These are phyloP conservation scores for Ylistrum balloti DNA, from an alignment of 1,140 invertebrate species.

Conservation along the genomic window DNA sequence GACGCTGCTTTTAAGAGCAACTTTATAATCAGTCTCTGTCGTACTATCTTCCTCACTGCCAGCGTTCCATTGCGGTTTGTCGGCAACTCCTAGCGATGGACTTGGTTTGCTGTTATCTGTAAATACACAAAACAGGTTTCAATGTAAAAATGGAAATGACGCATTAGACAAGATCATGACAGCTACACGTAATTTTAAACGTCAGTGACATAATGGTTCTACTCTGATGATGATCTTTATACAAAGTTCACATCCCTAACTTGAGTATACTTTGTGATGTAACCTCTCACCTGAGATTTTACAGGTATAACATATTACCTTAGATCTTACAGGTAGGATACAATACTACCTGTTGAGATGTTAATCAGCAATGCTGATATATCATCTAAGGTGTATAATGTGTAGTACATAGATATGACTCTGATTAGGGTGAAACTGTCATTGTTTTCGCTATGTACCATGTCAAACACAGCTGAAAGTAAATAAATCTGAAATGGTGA, in stretches of 20 bases:
- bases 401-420: neutral
- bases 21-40: constrained; percentile 20
- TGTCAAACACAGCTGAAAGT: neutral
- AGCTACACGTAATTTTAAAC: neutral
- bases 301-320: neutral
- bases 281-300: neutral
- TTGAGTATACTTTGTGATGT: neutral
- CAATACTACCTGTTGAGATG: neutral
- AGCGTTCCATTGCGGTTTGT: neutral
- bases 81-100: neutral
- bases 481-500: neutral
- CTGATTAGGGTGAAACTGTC: neutral
- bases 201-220: neutral
- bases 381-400: neutral
- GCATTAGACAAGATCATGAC: neutral
- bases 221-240: neutral
- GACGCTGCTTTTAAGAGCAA: constrained; percentile 36
- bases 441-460: neutral
- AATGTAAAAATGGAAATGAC: neutral
- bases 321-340: neutral
- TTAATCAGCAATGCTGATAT: neutral
- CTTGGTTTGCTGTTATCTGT: neutral
- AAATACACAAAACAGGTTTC: constrained; percentile 25
- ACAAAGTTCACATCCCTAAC: neutral
- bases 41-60: neutral